Evolutionary conservation across 2,888 invertebrate genomes (phyloP).

Genomic region (Dicyrtoma fusca): DNA sequence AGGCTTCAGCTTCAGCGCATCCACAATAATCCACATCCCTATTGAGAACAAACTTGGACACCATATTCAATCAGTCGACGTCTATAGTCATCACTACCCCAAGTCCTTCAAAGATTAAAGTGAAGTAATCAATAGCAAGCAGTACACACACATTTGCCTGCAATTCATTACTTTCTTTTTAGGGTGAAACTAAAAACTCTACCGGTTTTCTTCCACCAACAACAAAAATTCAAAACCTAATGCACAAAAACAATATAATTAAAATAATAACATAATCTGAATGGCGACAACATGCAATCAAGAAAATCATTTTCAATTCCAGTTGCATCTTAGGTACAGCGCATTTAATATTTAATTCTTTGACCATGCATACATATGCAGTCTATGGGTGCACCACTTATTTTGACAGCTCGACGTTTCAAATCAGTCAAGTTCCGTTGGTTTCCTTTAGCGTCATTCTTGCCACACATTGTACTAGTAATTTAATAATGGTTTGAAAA

Average conservation of each 20-base stretch:
- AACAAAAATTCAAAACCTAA: not conserved
- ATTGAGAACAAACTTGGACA: not conserved
- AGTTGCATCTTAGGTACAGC: not conserved
- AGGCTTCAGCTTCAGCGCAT: not conserved
- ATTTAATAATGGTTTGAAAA: too few relatives aligned
- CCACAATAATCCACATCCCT: not conserved
- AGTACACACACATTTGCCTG: not conserved
- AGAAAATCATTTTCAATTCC: not conserved
- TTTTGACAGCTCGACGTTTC: too few relatives aligned
- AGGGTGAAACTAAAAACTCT: conserved; percentile 22
- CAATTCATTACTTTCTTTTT: conserved; percentile 27
- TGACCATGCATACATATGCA: not conserved
- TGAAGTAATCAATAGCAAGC: too few relatives aligned
- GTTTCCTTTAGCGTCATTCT: too few relatives aligned
- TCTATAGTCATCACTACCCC: not conserved
- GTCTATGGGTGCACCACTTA: not conserved
- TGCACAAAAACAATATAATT: conserved; percentile 26
- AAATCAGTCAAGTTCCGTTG: too few relatives aligned
- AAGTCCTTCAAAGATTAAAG: too few relatives aligned
- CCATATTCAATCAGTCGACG: not conserved
- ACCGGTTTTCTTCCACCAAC: conserved; percentile 4
- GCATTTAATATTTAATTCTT: too few relatives aligned
- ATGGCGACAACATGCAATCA: conserved; percentile 11
- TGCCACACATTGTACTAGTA: too few relatives aligned
- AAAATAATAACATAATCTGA: conserved; percentile 18